phyloP scores from a whole-genome alignment of 2,888 invertebrate genomes.

The Miltochrista miniata region DNA sequence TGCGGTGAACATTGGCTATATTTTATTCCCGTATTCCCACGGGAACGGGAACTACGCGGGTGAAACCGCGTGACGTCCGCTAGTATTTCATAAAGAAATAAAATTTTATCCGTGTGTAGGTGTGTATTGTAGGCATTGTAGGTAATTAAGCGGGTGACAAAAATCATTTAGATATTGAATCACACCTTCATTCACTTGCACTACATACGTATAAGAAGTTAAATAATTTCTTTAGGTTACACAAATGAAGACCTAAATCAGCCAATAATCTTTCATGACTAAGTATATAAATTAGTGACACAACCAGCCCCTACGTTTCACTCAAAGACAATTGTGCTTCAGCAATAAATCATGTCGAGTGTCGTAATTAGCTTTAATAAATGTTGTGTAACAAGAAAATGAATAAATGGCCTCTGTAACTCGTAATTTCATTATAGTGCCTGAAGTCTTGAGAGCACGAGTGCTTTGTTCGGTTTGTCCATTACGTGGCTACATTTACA shows the following conservation, averaged over 20 bases:
- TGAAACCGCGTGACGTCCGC: too few relatives aligned
- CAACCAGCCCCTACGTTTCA: slow-evolving; percentile 14
- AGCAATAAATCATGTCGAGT: slow-evolving; percentile 29
- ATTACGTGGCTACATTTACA: slow-evolving; percentile 51
- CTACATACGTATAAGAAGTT: too few relatives aligned
- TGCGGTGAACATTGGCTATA: too few relatives aligned
- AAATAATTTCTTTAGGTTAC: too few relatives aligned
- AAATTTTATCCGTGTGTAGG: too few relatives aligned
- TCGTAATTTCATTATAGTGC: slow-evolving; percentile 48
- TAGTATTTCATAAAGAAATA: too few relatives aligned
- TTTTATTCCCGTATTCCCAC: too few relatives aligned
- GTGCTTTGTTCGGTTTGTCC: slow-evolving; percentile 39
- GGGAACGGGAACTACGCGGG: too few relatives aligned
- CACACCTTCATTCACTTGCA: too few relatives aligned
- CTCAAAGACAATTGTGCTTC: slow-evolving; percentile 31
- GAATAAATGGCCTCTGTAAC: slow-evolving; percentile 35
- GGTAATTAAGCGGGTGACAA: too few relatives aligned
- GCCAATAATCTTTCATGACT: slow-evolving; percentile 1
- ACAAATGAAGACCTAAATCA: slow-evolving; percentile 17
- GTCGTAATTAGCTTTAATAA: slow-evolving; percentile 25
- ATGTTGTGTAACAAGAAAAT: slow-evolving; percentile 30
- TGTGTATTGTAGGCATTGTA: too few relatives aligned
- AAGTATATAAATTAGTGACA: slow-evolving; percentile 31
- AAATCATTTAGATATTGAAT: too few relatives aligned
- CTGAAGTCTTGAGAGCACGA: slow-evolving; percentile 27